Percentiles rank a stretch among this genome's conserved stretches.
Evolutionary conservation across 2,113 vertebrate species (phyloP).

Genomic region (Pipa parva): DNA sequence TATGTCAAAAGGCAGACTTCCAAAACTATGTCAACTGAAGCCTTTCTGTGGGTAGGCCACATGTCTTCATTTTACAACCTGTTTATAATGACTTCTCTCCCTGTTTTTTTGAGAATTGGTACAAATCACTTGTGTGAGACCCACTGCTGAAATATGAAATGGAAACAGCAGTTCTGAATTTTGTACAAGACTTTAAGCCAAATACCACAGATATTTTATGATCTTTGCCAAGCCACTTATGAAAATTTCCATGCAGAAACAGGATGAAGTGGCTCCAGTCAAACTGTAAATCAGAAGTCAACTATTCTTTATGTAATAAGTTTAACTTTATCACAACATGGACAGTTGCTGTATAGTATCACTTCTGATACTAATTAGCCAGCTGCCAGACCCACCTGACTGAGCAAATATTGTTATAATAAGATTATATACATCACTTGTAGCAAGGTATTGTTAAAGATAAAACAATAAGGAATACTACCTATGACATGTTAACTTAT

Average conservation of each 20-base stretch:
- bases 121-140: slow-evolving; percentile 35
- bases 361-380: slow-evolving; percentile 50
- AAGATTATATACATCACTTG: too few species aligned
- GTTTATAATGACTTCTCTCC: slow-evolving; percentile 45
- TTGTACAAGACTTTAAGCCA: slow-evolving; percentile 42
- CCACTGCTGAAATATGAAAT: slow-evolving; percentile 42
- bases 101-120: slow-evolving; percentile 35
- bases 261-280: slow-evolving; percentile 25
- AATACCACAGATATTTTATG: slow-evolving; percentile 47
- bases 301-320: slow-evolving; percentile 45
- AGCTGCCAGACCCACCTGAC: too few species aligned
- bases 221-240: slow-evolving; percentile 49
- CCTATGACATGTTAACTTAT: too few species aligned
- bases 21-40: slow-evolving; percentile 42
- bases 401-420: too few species aligned
- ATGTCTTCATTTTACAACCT: slow-evolving; percentile 44
- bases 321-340: slow-evolving; percentile 46
- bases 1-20: slow-evolving; percentile 47
- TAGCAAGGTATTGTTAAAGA: background rate
- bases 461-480: too few species aligned
- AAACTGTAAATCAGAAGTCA: slow-evolving; percentile 43
- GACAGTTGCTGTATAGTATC: slow-evolving; percentile 48
- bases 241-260: slow-evolving; percentile 47
- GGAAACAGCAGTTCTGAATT: slow-evolving; percentile 44
- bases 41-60: slow-evolving; percentile 45